Base-by-base conservation (phyloP, 2,797 vertebrate genomes). In the Botia kubotai region DNA sequence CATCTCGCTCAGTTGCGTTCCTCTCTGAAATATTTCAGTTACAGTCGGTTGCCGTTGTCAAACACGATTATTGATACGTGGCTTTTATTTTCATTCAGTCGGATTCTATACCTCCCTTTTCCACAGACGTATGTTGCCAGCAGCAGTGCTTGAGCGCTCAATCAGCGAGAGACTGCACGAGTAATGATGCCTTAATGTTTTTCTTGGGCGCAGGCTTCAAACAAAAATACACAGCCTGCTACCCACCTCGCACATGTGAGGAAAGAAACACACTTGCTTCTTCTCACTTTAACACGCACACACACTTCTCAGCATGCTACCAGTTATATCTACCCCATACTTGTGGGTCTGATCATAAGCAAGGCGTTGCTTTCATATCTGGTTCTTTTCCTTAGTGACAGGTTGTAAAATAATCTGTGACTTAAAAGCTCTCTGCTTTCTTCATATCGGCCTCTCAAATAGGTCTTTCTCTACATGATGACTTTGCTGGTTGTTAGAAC, bases 191-290 rank as follows among this genome's bases (percentile, higher is more conserved):
- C 78, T 83, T 68, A 1, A 71, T 87, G 80, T 87, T 89, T 87
- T 85, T 85, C 79, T 89, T 86, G 86, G 84, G 83, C 68, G 68
- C 48, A 0, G 67, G 62, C 53, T 86, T 87, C 72, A 82, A 86
- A 87, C 69, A 79, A 83, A 87, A 87, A 87, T 84, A 86, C 81
- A 87, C 86, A 86, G 17, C 19, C 67, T 79, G 74, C 73, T 77
- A 63, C 72, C 79, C 75, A 76, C 73, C 76, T 77, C 75, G 77
- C 81, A 86, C 71, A 78, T 60, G 76, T 78, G 67, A 48, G 17
- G 26, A 75, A 71, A 80, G 58, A 17, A 58, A 77, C 36, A 57
- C 74, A 72, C 78, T 57, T 55, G 65, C 72, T 62, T 76, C 33
- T 33, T 33, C 67, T 73, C 75, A 70, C 67, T 69, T 50, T 77